Base-by-base conservation (phyloP, 1,140 invertebrate species). In the Drosophila pachea region DNA sequence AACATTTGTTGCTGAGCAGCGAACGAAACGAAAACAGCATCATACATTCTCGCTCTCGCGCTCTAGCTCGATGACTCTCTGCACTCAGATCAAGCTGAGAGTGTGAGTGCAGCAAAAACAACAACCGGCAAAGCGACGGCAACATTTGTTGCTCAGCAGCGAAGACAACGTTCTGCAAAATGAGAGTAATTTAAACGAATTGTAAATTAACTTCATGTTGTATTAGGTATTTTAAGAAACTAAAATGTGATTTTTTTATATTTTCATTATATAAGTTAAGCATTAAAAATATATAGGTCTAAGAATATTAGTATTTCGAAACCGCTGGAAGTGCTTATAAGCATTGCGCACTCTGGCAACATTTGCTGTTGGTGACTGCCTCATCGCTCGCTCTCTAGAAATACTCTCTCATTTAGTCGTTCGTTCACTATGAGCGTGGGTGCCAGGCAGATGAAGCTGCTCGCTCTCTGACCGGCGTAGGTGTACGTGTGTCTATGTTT, bases 81-180 rank as follows among this genome's bases (percentile, higher is more conserved):
- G 55, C 50, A 56, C 22, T 32, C 32, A 38, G 64, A 67, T 67
- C 64, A 40, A 48, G 59, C 65, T 62, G 40, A 47, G 9, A 16
- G 31, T 22, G 47, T 2, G 59, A 32, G 59, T 12, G 50, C 42
- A 55, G 42, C 40, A 47, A 67, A 31, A 67, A 67, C 32, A 56
- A 58, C 61, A 69, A 47, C 61, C 67, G 67, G 67, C 61, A 54
- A 43, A 32, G 12, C 35, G 16, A 7, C 32, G 9, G 52, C 52
- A 65, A 65, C 62, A 65, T 65, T 56, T 65, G 62, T 42, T 65
- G 62, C 62, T 49, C 1, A 58, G 9, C 8, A 22, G 14, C 31
- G 5, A 7, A 2, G 0, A 7, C 6, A 43, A 42, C 22, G 22
- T 22, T 3, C 22, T n/a, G 12, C 1, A 43, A 7, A 43, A 14